Percentiles rank a stretch among this genome's conserved stretches.
Conservation (phyloP, 2,888 invertebrate genomes). For the Zootermopsis nevadensis region DNA sequence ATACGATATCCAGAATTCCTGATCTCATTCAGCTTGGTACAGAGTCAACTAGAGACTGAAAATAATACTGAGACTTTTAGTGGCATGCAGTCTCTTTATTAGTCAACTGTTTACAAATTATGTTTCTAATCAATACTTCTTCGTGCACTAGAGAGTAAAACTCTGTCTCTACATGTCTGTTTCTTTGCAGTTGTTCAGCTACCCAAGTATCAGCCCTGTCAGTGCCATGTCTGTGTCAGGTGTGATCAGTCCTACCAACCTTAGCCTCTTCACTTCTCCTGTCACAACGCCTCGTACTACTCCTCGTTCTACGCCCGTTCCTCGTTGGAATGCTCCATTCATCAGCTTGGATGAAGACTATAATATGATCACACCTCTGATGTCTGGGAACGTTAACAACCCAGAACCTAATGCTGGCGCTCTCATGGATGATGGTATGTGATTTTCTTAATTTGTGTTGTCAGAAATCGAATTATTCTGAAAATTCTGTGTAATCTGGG, state of each 20-base stretch:
- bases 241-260: constrained; percentile 88
- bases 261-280: constrained; percentile 83
- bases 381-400: constrained; percentile 67
- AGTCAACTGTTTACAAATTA: no score
- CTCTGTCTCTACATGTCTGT: not conserved
- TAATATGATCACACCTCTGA: constrained; percentile 86
- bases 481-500: no score
- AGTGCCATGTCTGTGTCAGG: constrained; percentile 80
- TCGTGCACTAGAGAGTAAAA: no score
- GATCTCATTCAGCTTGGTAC: no score
- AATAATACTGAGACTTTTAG: no score
- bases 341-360: constrained; percentile 94
- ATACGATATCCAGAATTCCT: no score
- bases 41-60: no score
- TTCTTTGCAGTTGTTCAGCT: constrained; percentile 86
- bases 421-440: constrained; percentile 82
- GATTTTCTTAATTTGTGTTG: not conserved
- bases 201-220: constrained; percentile 86
- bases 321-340: constrained; percentile 90
- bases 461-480: no score
- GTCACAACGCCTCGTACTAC: constrained; percentile 78
- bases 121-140: no score
- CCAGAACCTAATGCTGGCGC: constrained; percentile 77
- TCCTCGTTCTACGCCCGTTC: constrained; percentile 68
- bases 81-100: no score